These are phyloP conservation scores for Helobdella robusta DNA, from an alignment of 2,888 invertebrate genomes.

Conservation along the genomic window DNA sequence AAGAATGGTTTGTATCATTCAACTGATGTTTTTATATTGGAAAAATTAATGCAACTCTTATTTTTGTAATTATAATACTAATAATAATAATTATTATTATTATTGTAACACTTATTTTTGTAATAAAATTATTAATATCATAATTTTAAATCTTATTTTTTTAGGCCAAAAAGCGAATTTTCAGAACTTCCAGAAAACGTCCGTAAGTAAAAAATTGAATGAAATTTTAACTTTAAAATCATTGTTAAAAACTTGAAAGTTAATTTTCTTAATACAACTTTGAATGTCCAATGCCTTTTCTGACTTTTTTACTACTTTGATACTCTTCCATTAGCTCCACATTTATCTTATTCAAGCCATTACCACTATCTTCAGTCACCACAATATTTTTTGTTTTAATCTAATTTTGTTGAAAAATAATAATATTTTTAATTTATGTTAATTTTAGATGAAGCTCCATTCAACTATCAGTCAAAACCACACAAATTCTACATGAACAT, in stretches of 20 bases:
- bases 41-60: too few relatives aligned
- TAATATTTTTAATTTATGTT: conserved; percentile 1
- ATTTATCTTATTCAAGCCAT: too few relatives aligned
- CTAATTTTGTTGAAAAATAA: too few relatives aligned
- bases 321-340: too few relatives aligned
- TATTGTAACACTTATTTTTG: too few relatives aligned
- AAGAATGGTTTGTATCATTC: conserved; percentile 65
- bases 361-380: too few relatives aligned
- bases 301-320: not conserved
- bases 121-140: not conserved
- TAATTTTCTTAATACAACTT: conserved; percentile 13
- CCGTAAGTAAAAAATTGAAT: conserved; percentile 52
- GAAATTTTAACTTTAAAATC: not conserved
- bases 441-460: conserved; percentile 71
- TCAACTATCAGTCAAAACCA: conserved; percentile 85
- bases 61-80: too few relatives aligned
- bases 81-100: too few relatives aligned
- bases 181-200: conserved; percentile 56
- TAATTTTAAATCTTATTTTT: conserved; percentile 33
- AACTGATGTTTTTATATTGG: not conserved
- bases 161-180: conserved; percentile 87
- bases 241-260: not conserved
- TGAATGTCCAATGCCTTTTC: not conserved
- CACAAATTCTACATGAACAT: conserved; percentile 95
- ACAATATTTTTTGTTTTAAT: too few relatives aligned